Evolutionary conservation across 2,888 invertebrate genomes (phyloP).

Genomic region (Scaptomyza caliginosa): DNA sequence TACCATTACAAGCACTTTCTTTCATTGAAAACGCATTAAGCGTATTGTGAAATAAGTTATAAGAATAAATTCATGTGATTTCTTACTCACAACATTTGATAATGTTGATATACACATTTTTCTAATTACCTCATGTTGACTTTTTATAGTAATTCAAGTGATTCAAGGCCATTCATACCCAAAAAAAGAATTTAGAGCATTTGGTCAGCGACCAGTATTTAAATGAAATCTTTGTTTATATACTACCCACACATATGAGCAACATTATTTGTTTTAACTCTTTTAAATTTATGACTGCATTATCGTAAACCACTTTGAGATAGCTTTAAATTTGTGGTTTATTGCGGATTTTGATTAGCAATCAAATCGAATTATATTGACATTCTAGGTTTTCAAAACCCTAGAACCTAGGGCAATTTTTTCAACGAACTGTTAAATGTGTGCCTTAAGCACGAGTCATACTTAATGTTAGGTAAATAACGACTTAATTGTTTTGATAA

Average conservation of each 20-base stretch:
- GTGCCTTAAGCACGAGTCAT: slow-evolving; percentile 7
- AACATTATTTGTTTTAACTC: background rate
- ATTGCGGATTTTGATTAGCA: slow-evolving; percentile 16
- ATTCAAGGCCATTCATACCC: slow-evolving; percentile 5
- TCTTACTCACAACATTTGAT: background rate
- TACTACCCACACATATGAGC: slow-evolving; percentile 13
- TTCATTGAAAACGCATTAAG: background rate
- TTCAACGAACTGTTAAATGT: background rate
- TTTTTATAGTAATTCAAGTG: background rate
- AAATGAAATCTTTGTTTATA: background rate
- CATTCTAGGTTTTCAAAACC: background rate
- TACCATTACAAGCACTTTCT: background rate
- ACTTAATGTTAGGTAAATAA: slow-evolving; percentile 3
- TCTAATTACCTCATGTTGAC: background rate
- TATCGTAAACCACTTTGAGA: slow-evolving; percentile 6
- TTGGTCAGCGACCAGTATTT: background rate
- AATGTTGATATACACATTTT: slow-evolving; percentile 7
- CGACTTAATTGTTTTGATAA: background rate
- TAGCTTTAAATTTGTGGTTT: slow-evolving; percentile 14
- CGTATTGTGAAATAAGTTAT: slow-evolving; percentile 13
- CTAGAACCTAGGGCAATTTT: slow-evolving; percentile 32
- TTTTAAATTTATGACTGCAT: slow-evolving; percentile 26
- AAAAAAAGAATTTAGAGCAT: background rate
- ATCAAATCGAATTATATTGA: slow-evolving; percentile 26
- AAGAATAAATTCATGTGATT: slow-evolving; percentile 12